Base-by-base conservation (phyloP, 2,797 vertebrate genomes). In the Phoebastria nigripes region DNA sequence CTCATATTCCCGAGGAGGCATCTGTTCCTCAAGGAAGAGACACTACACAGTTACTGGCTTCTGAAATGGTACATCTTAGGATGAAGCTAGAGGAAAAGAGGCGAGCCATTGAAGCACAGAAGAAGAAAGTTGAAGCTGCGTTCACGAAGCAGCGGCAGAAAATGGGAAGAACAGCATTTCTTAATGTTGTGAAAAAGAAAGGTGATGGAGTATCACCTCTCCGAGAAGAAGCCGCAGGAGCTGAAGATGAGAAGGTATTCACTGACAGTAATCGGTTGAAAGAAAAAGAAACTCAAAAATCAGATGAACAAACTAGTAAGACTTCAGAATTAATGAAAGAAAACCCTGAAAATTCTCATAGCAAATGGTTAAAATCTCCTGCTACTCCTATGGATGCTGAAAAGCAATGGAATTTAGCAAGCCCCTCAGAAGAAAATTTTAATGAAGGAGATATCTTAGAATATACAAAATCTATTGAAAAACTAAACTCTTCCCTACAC, bases 41-140 rank as follows among this genome's bases (percentile, higher is more conserved):
- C 94, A 99, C 99, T 1, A 99, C 99, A 8, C 99, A 99, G 92
- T 98, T 99, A 90, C 98, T 99, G 98, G 99, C 99, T 44, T 99
- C 99, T 6, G 99, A 99, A 98, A 99, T 99, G 99, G 99, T 99
- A 2, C 98, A 99, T 77, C 98, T 99, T 65, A 98, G 99, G 93
- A 99, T 99, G 99, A 99, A 99, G 56, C 97, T 99, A 28, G 99
- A 99, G 95, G 99, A 99, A 95, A 99, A 99, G 95, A 98, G 99
- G 15, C 98, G 99, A 91, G 99, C 99, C 19, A 99, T 99, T 33
- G 99, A 99, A 97, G 99, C 99, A 24, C 99, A 99, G 97, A 99
- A 99, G 95, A 99, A 99, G 97, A 99, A 99, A 96, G 99, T 99
- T 86, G 99, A 99, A 95, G 99, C 99, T 6, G 99, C 99, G 6